These are phyloP conservation scores for Tipula confusa DNA, from an alignment of 2,888 invertebrate species.

Conservation along the genomic window DNA sequence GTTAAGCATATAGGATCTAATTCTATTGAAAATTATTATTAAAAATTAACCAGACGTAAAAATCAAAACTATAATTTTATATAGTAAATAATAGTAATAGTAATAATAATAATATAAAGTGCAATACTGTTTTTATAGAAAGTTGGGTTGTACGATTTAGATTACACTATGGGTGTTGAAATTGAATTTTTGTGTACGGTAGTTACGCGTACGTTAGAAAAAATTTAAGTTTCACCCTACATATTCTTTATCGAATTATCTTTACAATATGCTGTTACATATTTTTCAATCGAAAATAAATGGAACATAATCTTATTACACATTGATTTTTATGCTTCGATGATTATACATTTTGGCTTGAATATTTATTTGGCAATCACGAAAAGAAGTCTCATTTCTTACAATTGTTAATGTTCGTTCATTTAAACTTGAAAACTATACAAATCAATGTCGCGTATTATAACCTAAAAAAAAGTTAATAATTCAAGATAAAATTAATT, in stretches of 20 bases:
- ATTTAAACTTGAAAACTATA: neutral
- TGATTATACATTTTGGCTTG: neutral
- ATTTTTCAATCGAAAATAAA: neutral
- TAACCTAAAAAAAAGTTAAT: neutral
- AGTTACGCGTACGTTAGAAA: neutral
- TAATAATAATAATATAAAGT: neutral
- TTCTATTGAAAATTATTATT: constrained; percentile 25
- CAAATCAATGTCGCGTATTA: neutral
- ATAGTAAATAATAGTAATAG: neutral
- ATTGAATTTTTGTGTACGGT: neutral
- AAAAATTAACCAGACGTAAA: constrained; percentile 9
- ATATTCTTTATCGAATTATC: neutral
- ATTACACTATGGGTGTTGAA: constrained; percentile 6
- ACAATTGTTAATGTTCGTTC: neutral
- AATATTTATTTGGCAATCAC: neutral
- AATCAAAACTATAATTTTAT: neutral
- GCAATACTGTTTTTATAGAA: neutral
- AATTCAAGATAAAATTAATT: neutral
- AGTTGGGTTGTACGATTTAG: neutral
- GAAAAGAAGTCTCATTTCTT: neutral
- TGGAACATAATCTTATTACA: neutral
- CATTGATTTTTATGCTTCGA: neutral
- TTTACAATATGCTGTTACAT: neutral
- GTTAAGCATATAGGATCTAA: constrained; percentile 3
- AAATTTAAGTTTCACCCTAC: neutral